A percentile compares a stretch with the other conserved stretches of the same genome.
Conservation (phyloP, 2,113 vertebrate genomes). For the Epinephelus moara region DNA sequence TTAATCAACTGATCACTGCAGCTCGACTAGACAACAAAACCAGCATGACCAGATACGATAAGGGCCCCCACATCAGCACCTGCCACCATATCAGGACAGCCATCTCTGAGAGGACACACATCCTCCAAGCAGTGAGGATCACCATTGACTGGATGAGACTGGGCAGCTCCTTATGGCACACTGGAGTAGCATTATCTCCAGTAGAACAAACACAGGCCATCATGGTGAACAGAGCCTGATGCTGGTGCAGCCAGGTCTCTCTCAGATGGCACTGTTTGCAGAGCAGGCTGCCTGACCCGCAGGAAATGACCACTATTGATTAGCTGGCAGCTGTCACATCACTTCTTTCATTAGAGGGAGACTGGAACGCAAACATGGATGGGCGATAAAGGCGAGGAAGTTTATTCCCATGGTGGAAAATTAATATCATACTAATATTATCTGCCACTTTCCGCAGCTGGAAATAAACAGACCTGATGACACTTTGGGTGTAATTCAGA, state of each 20-base stretch:
- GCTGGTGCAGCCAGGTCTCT: slow-evolving; percentile 14
- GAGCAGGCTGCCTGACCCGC: slow-evolving; percentile 22
- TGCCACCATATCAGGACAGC: not conserved
- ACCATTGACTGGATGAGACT: not conserved
- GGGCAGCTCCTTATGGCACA: slow-evolving; percentile 31
- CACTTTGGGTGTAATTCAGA: not conserved
- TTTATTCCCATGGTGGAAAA: not conserved
- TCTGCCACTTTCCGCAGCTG: not conserved
- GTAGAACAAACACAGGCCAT: slow-evolving; percentile 50
- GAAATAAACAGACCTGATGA: not conserved
- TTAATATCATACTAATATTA: no score
- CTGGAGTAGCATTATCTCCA: slow-evolving; percentile 32
- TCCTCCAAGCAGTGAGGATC: not conserved
- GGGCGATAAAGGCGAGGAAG: not conserved
- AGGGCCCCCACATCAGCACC: slow-evolving; percentile 24
- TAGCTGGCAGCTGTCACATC: slow-evolving; percentile 66
- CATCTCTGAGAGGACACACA: slow-evolving; percentile 1
- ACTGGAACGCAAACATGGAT: not conserved
- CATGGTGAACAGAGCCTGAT: slow-evolving; percentile 1
- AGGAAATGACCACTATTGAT: slow-evolving; percentile 65
- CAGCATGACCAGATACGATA: not conserved
- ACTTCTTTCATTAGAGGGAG: slow-evolving; percentile 26
- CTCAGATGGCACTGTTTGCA: slow-evolving; percentile 48
- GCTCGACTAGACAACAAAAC: not conserved
- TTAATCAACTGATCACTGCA: not conserved